A percentile compares a stretch with the other conserved stretches of the same genome.
Conservation (phyloP, 2,113 vertebrate species). For the Ailurus styani region DNA sequence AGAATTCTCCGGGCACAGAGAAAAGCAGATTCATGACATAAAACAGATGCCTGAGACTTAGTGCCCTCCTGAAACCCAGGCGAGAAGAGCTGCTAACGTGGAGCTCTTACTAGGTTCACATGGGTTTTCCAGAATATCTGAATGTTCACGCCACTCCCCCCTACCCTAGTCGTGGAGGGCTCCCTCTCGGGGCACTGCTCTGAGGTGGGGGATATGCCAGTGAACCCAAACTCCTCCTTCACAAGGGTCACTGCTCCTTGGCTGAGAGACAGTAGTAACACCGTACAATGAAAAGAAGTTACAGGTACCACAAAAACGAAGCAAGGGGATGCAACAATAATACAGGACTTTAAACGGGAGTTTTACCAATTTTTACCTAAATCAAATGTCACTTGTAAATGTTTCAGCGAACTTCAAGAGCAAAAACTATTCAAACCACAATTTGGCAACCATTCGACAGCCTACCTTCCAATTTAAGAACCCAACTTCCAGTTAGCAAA, state of each 20-base stretch:
- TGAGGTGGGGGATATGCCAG: accelerated
- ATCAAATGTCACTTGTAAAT: neutral
- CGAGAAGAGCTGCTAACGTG: neutral
- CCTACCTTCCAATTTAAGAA: neutral
- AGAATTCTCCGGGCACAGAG: neutral
- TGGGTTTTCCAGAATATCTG: too few relatives aligned
- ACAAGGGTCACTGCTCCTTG: neutral
- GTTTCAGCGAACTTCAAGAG: neutral
- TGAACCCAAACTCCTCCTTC: too few relatives aligned
- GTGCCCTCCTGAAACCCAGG: neutral
- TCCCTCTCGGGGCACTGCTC: accelerated
- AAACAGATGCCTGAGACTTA: neutral
- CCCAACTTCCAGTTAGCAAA: neutral
- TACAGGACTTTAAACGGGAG: neutral
- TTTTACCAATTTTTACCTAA: neutral
- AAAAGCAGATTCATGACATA: neutral
- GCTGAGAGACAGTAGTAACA: too few relatives aligned
- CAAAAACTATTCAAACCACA: neutral
- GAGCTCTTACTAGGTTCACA: accelerated
- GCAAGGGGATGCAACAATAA: neutral
- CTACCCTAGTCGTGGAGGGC: accelerated
- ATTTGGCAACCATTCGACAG: accelerated
- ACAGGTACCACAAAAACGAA: neutral
- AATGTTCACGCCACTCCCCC: accelerated
- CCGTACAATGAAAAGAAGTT: accelerated